These are phyloP conservation scores for Stegodyphus dumicola DNA, from an alignment of 1,140 invertebrate genomes.

Conservation along the genomic window DNA sequence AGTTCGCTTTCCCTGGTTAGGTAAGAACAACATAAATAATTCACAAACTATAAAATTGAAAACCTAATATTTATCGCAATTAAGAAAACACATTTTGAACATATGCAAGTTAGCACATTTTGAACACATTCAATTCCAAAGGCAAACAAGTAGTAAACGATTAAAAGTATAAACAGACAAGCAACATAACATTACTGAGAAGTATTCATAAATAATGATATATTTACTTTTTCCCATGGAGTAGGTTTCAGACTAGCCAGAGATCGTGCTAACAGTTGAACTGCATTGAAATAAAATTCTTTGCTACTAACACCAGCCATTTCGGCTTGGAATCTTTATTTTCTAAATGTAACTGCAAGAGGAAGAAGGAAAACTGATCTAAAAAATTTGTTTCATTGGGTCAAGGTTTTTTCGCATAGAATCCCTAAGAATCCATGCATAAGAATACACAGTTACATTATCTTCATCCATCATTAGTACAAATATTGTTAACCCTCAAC, in stretches of 20 bases:
- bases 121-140: background rate
- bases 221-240: slow-evolving; percentile 86
- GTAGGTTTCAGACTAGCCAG: slow-evolving; percentile 84
- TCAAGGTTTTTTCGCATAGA: slow-evolving; percentile 10
- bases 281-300: slow-evolving; percentile 84
- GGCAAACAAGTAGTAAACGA: slow-evolving; percentile 63
- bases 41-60: too few relatives aligned
- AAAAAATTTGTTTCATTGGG: background rate
- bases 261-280: slow-evolving; percentile 88
- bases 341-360: background rate
- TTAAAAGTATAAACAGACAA: too few relatives aligned
- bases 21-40: too few relatives aligned
- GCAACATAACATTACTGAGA: background rate
- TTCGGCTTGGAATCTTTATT: background rate
- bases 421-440: too few relatives aligned
- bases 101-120: too few relatives aligned
- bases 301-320: slow-evolving; percentile 57
- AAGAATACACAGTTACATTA: background rate
- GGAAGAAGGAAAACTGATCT: slow-evolving; percentile 50
- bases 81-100: too few relatives aligned
- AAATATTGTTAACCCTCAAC: too few relatives aligned
- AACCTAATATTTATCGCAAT: too few relatives aligned
- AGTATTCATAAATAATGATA: background rate
- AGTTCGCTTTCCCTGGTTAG: too few relatives aligned
- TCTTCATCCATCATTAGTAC: background rate